phyloP scores from a whole-genome alignment of 2,113 vertebrate genomes.

The Larimichthys crocea region DNA sequence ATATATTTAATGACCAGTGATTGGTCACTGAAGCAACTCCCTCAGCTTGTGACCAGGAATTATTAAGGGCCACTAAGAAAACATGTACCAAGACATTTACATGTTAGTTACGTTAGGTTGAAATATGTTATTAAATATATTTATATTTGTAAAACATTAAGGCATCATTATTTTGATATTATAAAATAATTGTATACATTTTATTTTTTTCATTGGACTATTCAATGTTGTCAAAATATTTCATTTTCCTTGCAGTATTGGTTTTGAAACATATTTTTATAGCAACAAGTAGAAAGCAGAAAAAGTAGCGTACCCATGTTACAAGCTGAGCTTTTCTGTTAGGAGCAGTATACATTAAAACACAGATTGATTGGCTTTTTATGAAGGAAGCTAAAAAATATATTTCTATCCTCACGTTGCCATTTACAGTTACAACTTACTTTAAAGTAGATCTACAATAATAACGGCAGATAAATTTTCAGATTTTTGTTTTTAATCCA shows the following conservation, averaged over 20 bases:
- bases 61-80: slow-evolving; percentile 33
- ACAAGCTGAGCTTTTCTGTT: background rate
- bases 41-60: slow-evolving; percentile 49
- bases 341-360: background rate
- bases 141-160: background rate
- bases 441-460: slow-evolving; percentile 5
- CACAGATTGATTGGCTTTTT: background rate
- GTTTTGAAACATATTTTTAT: background rate
- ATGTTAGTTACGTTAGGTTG: background rate
- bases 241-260: background rate
- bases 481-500: background rate
- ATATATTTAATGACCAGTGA: slow-evolving; percentile 43
- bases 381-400: background rate
- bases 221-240: background rate
- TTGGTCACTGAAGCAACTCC: slow-evolving; percentile 47
- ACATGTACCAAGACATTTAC: background rate
- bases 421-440: background rate
- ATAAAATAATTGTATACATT: too few species aligned
- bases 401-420: background rate
- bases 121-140: background rate
- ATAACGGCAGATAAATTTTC: too few species aligned
- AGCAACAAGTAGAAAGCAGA: slow-evolving; percentile 1
- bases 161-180: background rate
- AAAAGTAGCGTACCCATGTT: background rate
- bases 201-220: background rate